These are phyloP conservation scores for Enteromius afrohamiltoni DNA, from an alignment of 2,797 vertebrate species.

Conservation along the genomic window DNA sequence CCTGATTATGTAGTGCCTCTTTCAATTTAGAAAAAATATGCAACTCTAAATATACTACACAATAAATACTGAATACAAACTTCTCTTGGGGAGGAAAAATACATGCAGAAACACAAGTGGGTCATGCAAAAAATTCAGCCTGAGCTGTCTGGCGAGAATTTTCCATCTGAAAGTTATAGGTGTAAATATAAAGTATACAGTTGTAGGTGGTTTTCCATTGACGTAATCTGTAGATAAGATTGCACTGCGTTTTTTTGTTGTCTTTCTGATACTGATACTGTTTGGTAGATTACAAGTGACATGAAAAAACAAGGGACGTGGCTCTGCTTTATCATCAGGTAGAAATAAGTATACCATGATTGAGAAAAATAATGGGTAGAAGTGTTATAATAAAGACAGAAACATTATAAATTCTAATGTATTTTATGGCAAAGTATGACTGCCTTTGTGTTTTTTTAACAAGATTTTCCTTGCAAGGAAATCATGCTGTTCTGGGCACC, in stretches of 20 bases:
- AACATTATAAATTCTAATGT: not conserved
- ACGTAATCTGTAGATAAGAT: not conserved
- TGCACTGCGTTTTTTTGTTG: not conserved
- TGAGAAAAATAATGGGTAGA: not conserved
- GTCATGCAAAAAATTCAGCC: constrained; percentile 30
- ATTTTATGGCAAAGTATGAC: not conserved
- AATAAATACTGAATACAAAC: constrained; percentile 38
- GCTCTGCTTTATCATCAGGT: not conserved
- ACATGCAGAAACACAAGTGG: constrained; percentile 29
- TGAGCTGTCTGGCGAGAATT: not conserved
- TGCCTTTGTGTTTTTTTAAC: not conserved
- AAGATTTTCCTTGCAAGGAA: not conserved
- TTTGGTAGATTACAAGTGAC: not conserved
- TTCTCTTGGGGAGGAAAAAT: constrained; percentile 7
- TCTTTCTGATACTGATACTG: not conserved
- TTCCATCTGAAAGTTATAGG: not conserved
- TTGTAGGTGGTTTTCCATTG: not conserved
- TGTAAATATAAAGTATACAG: not conserved
- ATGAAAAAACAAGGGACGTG: not conserved
- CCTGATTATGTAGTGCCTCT: constrained; percentile 41
- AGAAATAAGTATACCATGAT: not conserved
- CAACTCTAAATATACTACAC: not conserved
- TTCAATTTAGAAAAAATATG: constrained; percentile 24
- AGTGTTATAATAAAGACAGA: not conserved
- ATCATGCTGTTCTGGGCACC: not conserved